phyloP scores from a whole-genome alignment of 2,888 invertebrate genomes.

The Caenorhabditis wallacei region DNA sequence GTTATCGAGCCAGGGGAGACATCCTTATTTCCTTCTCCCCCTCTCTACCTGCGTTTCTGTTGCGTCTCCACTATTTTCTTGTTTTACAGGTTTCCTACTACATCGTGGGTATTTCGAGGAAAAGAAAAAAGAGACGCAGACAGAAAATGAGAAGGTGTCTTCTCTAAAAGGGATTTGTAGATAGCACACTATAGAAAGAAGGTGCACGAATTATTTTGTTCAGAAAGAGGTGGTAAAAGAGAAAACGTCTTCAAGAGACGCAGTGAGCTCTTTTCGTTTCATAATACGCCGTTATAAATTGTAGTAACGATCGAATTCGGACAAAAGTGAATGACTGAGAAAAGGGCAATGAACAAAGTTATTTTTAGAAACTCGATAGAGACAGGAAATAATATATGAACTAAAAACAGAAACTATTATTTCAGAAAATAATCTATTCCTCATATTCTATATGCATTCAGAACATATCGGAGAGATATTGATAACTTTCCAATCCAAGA shows the following conservation, averaged over 20 bases:
- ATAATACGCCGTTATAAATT: background rate
- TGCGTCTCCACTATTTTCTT: background rate
- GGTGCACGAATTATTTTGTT: slow-evolving; percentile 14
- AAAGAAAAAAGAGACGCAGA: slow-evolving; percentile 45
- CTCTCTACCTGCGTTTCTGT: slow-evolving; percentile 12
- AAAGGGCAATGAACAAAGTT: too few species aligned
- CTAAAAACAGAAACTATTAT: too few species aligned
- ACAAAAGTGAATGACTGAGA: too few species aligned
- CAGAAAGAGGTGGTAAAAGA: background rate
- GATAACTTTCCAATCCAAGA: too few species aligned
- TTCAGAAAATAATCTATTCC: too few species aligned
- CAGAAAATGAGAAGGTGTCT: slow-evolving; percentile 3
- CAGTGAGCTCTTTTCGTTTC: background rate
- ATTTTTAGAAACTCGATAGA: too few species aligned
- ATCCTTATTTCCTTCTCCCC: background rate
- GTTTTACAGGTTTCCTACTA: background rate
- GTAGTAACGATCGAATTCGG: too few species aligned
- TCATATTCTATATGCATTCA: too few species aligned
- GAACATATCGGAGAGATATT: too few species aligned
- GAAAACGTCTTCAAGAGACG: background rate
- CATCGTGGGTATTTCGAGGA: background rate
- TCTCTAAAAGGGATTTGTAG: slow-evolving; percentile 38
- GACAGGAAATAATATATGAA: too few species aligned
- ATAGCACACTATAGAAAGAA: slow-evolving; percentile 7
- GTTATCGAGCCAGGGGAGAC: background rate